phyloP scores from a whole-genome alignment of 1,140 invertebrate species.

The Chironomus striatipennis region DNA sequence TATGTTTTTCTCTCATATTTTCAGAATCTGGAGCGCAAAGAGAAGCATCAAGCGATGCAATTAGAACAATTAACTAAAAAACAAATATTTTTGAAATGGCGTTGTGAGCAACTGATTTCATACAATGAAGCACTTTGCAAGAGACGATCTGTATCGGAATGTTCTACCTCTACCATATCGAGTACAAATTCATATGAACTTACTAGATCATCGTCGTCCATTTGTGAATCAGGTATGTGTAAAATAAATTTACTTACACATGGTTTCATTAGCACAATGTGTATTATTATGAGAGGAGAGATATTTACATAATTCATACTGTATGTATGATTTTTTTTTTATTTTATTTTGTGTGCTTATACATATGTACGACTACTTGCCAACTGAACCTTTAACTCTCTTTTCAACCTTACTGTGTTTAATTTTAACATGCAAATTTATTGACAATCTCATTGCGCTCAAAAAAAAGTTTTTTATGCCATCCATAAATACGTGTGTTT shows the following conservation, averaged over 20 bases:
- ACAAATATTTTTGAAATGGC: conserved; percentile 21
- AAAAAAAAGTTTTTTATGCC: too few relatives aligned
- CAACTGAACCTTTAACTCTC: neutral
- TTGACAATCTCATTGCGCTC: neutral
- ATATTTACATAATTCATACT: neutral
- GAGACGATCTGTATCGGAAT: conserved; percentile 64
- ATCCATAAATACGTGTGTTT: too few relatives aligned
- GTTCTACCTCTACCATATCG: conserved; percentile 58
- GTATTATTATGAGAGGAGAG: neutral
- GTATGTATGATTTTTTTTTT: neutral
- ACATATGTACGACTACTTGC: neutral
- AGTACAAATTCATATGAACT: conserved; percentile 48
- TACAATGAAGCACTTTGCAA: conserved; percentile 22
- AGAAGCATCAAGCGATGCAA: conserved; percentile 18
- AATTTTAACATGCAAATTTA: neutral
- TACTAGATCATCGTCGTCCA: conserved; percentile 51
- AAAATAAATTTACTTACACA: neutral
- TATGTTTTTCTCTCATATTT: neutral
- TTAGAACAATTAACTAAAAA: conserved; percentile 23
- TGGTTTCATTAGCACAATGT: neutral
- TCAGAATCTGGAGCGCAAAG: conserved; percentile 18
- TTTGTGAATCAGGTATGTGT: conserved; percentile 59
- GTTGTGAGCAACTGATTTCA: conserved; percentile 23
- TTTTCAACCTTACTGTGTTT: neutral
- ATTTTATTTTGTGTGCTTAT: neutral